Evolutionary conservation across 2,888 invertebrate genomes (phyloP), one percentile per base, ranked within the genome.

Genomic region (Oconnorella tubifera): DNA sequence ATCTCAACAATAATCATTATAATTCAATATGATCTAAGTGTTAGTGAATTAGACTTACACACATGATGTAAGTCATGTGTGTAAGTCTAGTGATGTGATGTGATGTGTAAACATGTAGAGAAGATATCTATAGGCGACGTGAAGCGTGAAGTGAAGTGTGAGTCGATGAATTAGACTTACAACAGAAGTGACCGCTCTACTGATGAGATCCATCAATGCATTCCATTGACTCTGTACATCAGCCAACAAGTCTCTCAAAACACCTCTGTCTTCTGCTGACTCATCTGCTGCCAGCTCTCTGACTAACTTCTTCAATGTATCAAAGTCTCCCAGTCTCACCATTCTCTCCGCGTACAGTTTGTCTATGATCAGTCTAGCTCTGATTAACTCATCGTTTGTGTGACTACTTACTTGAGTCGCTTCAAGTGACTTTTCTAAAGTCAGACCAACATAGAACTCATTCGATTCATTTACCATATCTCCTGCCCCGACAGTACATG

Each of bases 261-360:
- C 53, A 6, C 53, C 53, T 6, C 53, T 19, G 53, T 51, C 53
- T 23, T 25, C 53, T 25, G 25, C 53, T 27, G 6, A 19, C 14
- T 4, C 10, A 25, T 51, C 53, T 6, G 53, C 53, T 25, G 53
- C 53, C 53, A 51, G 25, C 25, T 51, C 53, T 27, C 53, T 51
- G 4, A 51, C 53, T 51, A 6, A 10, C 53, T 51, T 51, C 53
- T 51, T 51, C 14, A 51, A 27, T 4, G 53, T 27, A 51, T 51
- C 53, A 23, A 51, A 27, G 14, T 51, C 53, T 6, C 23, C 25
- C 53, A 10, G 4, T 27, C 25, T 51, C 53, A 6, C 25, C 53
- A 10, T 6, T 6, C 53, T 10, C 53, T 51, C 53, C 25, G 53
- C 10, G 25, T 25, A 51, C 53, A 51, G 14, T 10, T 27, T 19